Conservation (phyloP, 1,140 invertebrate species). For the Cecropterus lyciades region DNA sequence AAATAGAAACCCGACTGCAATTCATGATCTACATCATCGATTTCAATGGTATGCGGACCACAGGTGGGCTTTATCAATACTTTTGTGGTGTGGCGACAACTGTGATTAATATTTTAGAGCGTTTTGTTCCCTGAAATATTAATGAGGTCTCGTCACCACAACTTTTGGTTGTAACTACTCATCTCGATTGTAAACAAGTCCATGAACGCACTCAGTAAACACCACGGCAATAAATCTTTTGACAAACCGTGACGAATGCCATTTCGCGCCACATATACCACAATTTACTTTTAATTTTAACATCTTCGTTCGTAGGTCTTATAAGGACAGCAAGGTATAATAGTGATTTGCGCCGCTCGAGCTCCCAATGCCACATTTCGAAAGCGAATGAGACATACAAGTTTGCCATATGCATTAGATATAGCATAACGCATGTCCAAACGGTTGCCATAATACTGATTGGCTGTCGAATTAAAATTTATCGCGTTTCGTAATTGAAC, state of each 20-base stretch:
- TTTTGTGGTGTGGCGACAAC: no score
- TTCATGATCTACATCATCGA: neutral
- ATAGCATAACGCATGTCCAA: conserved; percentile 26
- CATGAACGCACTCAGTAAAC: neutral
- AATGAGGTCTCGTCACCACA: no score
- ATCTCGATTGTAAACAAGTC: neutral
- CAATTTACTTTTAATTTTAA: conserved; percentile 17
- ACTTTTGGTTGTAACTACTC: no score
- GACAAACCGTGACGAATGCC: conserved; percentile 11
- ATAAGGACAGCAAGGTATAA: conserved; percentile 43
- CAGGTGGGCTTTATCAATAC: no score
- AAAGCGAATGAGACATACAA: conserved; percentile 27
- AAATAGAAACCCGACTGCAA: no score
- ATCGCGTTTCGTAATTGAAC: conserved; percentile 25
- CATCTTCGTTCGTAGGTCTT: conserved; percentile 22
- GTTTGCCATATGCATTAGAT: conserved; percentile 16
- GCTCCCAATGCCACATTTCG: conserved; percentile 41
- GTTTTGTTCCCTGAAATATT: no score
- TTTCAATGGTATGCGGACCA: no score
- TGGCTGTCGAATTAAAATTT: conserved; percentile 32
- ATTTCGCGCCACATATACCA: conserved; percentile 16
- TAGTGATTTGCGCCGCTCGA: conserved; percentile 44
- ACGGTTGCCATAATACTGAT: conserved; percentile 19
- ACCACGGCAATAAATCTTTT: conserved; percentile 6
- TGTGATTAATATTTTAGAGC: no score